Base-by-base conservation (phyloP, 2,797 vertebrate genomes). In the Pipistrellus pipistrellus region DNA sequence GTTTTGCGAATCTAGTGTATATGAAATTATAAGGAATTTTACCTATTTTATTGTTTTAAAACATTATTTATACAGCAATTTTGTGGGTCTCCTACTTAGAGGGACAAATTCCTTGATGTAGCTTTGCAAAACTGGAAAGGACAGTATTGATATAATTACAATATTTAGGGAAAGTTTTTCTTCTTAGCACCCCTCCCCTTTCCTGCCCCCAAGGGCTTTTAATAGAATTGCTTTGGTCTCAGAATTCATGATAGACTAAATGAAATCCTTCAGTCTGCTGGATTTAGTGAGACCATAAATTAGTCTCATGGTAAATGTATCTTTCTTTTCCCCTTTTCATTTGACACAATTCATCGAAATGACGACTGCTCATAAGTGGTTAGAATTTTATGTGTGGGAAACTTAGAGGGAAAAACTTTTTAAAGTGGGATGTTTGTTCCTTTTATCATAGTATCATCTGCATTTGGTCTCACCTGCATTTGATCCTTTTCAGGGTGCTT, bases 241-340 rank as follows among this genome's bases (percentile, higher is more conserved):
- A 93, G 38, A 93, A 95, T 87, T 96, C 83, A 66, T 97, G 68
- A 72, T 93, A 89, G 72, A 96, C 77, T 94, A 95, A 30, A 93
- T 94, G 91, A 97, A 96, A 96, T 96, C 23, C 84, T 97, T 96
- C 96, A 32, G 30, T 90, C 55, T 96, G 72, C 66, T 96, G 66
- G 35, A 94, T 97, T 72, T 95, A 97, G 90, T 95, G 95, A 98
- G 92, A 85, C 25, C 81, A 90, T 97, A 97, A 97, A 96, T 97
- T 92, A 96, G 77, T 55, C 51, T 91, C 75, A 38, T 48, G 62
- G 83, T 92, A 66, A 93, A 92, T 72, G 68, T 94, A 85, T 95
- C 84, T 95, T 90, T 96, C 86, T 89, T 95, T 96, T 78, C 55
- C 64, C 72, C 30, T 89, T 97, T 96, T 92, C 81, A 64, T 84